phyloP scores from a whole-genome alignment of 2,888 invertebrate genomes.

The Hydriomena furcata region DNA sequence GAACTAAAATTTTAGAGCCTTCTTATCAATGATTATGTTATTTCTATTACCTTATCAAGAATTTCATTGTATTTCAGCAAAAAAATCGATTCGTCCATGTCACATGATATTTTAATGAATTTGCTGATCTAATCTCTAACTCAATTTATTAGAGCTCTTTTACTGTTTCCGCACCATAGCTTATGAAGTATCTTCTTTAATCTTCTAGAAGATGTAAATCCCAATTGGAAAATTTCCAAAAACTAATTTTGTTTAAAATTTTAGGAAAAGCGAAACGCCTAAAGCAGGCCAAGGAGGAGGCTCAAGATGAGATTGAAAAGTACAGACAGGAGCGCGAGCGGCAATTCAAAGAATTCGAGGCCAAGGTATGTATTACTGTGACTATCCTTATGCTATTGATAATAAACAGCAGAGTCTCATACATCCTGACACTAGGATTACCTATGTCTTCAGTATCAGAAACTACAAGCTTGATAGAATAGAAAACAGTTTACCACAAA shows the following conservation, averaged over 20 bases:
- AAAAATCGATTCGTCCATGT: too few relatives aligned
- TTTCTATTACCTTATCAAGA: background rate
- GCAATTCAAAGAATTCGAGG: slow-evolving; percentile 96
- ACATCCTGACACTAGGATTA: too few relatives aligned
- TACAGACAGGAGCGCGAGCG: slow-evolving; percentile 97
- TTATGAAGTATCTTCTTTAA: background rate
- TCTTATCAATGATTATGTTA: background rate
- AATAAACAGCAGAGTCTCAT: too few relatives aligned
- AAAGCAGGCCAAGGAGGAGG: slow-evolving; percentile 99
- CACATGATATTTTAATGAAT: slow-evolving; percentile 14
- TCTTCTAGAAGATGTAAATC: background rate
- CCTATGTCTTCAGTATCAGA: too few relatives aligned
- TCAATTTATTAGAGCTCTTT: too few relatives aligned
- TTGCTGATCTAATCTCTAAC: too few relatives aligned
- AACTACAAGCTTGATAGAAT: too few relatives aligned
- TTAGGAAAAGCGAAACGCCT: slow-evolving; percentile 97
- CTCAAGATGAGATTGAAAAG: slow-evolving; percentile 98
- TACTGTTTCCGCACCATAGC: too few relatives aligned
- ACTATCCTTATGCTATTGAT: too few relatives aligned
- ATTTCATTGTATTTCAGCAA: background rate
- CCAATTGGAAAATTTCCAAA: background rate
- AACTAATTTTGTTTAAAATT: slow-evolving; percentile 39
- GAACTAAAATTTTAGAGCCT: background rate
- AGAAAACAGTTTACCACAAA: too few relatives aligned
- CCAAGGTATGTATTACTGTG: slow-evolving; percentile 90